These are phyloP conservation scores for Erpobdella octoculata DNA, from an alignment of 2,888 invertebrate species.

Conservation along the genomic window DNA sequence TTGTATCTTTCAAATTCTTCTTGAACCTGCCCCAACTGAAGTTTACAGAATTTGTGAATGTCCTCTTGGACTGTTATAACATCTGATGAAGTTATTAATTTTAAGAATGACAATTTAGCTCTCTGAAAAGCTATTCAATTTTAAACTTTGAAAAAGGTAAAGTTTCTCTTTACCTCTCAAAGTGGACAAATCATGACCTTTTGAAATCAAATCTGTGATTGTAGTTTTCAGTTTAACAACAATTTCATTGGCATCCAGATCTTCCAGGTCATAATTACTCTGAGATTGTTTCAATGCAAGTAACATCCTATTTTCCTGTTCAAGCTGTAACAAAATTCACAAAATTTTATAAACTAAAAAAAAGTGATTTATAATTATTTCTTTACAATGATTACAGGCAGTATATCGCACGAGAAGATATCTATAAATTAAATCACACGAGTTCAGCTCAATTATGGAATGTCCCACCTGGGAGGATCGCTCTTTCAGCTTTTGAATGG, in stretches of 20 bases:
- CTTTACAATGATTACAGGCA: too few species aligned
- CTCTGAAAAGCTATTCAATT: too few species aligned
- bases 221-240: neutral
- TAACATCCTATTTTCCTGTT: conserved; percentile 51
- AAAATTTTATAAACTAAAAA: neutral
- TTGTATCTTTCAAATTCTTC: conserved; percentile 66
- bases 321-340: conserved; percentile 44
- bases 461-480: conserved; percentile 39
- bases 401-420: too few species aligned
- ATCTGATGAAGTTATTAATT: neutral
- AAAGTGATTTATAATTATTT: too few species aligned
- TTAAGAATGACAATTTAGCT: too few species aligned
- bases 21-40: conserved; percentile 61
- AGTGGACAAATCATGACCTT: neutral
- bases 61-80: neutral
- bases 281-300: conserved; percentile 42
- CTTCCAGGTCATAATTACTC: conserved; percentile 14
- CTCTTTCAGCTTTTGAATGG: conserved; percentile 54
- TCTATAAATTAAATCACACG: too few species aligned
- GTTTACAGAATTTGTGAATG: conserved; percentile 57
- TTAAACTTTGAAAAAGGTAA: too few species aligned
- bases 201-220: neutral
- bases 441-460: too few species aligned
- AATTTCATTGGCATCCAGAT: neutral
- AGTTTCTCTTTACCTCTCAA: neutral